Evolutionary conservation across 2,113 vertebrate genomes (phyloP), one percentile per base, ranked within the genome.

Genomic region (Balaeniceps rex): DNA sequence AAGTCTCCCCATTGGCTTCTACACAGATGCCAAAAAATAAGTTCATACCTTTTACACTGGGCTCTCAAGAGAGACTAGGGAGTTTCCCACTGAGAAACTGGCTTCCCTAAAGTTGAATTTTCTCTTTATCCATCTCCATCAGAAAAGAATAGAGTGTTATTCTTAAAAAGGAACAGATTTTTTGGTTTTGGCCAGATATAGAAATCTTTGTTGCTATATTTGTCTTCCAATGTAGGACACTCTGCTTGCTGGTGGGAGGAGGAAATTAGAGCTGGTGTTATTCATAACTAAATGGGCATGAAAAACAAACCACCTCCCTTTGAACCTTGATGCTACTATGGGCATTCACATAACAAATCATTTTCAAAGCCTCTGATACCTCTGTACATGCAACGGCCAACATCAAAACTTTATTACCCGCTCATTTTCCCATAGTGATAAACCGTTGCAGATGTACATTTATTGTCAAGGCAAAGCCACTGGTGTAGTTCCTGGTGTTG

Each of bases 171-270:
- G 96, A 98, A 98, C 96, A 97, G 93, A 98, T 98, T 98, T 98
- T 97, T 97, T 91, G 69, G 83, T 84, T 98, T 98, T 97, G 97
- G 97, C 97, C 97, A 96, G 93, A 96, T 97, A 97, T 69, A 97
- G 96, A 96, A 97, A 96, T 94, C 75, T 98, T 95, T 97, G 96
- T 97, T 97, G 92, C 96, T 98, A 97, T 98, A 97, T 98, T 98
- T 98, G 96, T 92, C 84, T 98, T 91, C 94, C 72, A 80, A 2
- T 82, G 76, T 83, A 97, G 95, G 93, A 94, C 63, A 42, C 71
- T 93, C 87, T 89, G 40, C 75, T 91, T 90, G 93, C 90, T 97
- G 91, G 94, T 96, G 94, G 90, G 97, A 96, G 95, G 90, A 95
- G 88, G 96, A 95, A 97, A 97, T 97, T 93, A 97, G 90, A 97